phyloP scores from a whole-genome alignment of 2,113 vertebrate genomes.

The Corapipo altera region DNA sequence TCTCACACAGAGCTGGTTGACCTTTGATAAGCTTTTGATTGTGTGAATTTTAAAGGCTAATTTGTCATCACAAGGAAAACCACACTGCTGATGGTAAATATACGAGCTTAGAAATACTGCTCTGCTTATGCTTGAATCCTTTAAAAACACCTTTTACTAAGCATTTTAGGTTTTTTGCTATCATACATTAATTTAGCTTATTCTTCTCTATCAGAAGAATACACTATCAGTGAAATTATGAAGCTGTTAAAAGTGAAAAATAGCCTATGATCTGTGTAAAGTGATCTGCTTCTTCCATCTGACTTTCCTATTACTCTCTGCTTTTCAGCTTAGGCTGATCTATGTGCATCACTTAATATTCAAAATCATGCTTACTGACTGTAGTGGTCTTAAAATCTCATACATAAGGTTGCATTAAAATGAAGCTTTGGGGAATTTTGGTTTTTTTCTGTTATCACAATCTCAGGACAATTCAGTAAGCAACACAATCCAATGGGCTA shows the following conservation, averaged over 20 bases:
- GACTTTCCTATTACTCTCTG: constrained; percentile 7
- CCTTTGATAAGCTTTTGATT: not conserved
- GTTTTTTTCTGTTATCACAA: not conserved
- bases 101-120: not conserved
- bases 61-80: not conserved
- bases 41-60: not conserved
- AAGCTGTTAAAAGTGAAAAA: constrained; percentile 80
- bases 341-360: not conserved
- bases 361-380: not conserved
- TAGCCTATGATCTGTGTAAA: constrained; percentile 34
- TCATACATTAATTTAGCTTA: not conserved
- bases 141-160: not conserved
- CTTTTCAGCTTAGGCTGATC: not conserved
- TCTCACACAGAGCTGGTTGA: not conserved
- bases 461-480: not conserved
- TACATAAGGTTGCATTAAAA: not conserved
- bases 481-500: not conserved
- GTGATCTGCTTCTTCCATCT: constrained; percentile 69
- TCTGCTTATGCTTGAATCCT: not conserved
- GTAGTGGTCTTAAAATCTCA: not conserved
- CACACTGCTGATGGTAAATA: fast-evolving
- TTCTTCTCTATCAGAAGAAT: constrained; percentile 48
- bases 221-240: constrained; percentile 76
- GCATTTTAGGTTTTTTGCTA: not conserved
- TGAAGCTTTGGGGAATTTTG: not conserved